Evolutionary conservation across 2,888 invertebrate species (phyloP), one percentile per base, ranked within the genome.

Genomic region (Drosophila tanythrix): DNA sequence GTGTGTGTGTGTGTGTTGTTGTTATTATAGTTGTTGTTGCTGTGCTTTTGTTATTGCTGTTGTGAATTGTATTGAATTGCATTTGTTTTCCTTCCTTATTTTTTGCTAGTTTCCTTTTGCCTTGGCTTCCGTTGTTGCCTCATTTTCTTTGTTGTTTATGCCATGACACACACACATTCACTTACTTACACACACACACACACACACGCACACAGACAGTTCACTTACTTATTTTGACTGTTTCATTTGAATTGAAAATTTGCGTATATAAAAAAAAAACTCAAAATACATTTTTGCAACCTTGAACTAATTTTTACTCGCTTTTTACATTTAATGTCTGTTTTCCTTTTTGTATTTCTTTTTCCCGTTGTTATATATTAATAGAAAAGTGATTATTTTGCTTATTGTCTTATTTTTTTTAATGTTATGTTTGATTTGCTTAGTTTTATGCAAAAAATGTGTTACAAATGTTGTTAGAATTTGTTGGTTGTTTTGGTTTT

Each of bases 211-310:
- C 57, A 21, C 56, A 61, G 53, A 60, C 15, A 40, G 48, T 52
- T 48, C 67, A 74, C 76, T 76, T 80, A 80, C 81, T 56, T 38
- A 72, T 70, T 59, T 64, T 27, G 62, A 38, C 51, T 58, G 58
- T 73, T 78, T 65, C 36, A 65, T 75, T 75, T 56, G n/a, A 60
- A 75, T 63, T 61, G 38, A 58, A 76, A 60, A 60, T 60, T 66
- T 62, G 69, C 55, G 40, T 51, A 69, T 29, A 5, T 27, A 36
- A 15, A 55, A 55, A 50, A 74, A 71, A 48, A 81, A 81, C 63
- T 74, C 53, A 70, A 74, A 79, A 72, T 65, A 75, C 43, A 80
- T 76, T 70, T 75, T 79, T 51, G 70, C 74, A 88, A 85, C 88
- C 83, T 88, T 83, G 87, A 86, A 76, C 66, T 62, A 67, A 57